A percentile compares a stretch with the other conserved stretches of the same genome.
phyloP scores from a whole-genome alignment of 1,140 invertebrate genomes.

The Zelostemma sp. region DNA sequence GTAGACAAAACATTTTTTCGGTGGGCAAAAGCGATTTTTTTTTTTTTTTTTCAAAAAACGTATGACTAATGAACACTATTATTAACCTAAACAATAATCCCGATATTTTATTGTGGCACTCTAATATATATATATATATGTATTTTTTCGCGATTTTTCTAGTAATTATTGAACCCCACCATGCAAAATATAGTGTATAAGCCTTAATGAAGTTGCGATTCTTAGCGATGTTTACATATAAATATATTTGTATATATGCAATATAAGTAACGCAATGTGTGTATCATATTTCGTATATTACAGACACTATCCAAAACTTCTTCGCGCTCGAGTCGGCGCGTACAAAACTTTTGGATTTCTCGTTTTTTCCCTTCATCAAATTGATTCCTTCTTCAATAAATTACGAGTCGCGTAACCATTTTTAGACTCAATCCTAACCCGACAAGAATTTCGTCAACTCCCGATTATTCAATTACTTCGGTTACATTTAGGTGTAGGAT shows the following conservation, averaged over 20 bases:
- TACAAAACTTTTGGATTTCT: no score
- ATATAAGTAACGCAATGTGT: constrained; percentile 53
- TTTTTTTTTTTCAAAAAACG: neutral
- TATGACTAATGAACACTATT: constrained; percentile 5
- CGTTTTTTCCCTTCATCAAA: no score
- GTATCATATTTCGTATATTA: constrained; percentile 37
- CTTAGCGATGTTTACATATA: constrained; percentile 53
- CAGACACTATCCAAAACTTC: constrained; percentile 31
- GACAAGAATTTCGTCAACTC: no score
- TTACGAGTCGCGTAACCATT: no score
- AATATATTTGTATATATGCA: constrained; percentile 45
- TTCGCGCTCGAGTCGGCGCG: neutral
- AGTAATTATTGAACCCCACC: constrained; percentile 50
- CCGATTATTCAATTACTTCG: no score
- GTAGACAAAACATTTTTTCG: no score
- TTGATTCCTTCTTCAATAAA: no score
- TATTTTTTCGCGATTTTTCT: constrained; percentile 55
- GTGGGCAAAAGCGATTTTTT: no score
- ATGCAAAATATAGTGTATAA: constrained; percentile 54
- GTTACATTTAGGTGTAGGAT: no score
- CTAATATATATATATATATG: constrained; percentile 38
- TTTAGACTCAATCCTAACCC: no score
- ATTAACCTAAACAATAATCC: neutral
- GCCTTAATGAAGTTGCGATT: constrained; percentile 60
- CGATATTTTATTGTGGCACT: constrained; percentile 6